Conservation (phyloP, 2,888 invertebrate species). For the Tricholauxania praeusta region DNA sequence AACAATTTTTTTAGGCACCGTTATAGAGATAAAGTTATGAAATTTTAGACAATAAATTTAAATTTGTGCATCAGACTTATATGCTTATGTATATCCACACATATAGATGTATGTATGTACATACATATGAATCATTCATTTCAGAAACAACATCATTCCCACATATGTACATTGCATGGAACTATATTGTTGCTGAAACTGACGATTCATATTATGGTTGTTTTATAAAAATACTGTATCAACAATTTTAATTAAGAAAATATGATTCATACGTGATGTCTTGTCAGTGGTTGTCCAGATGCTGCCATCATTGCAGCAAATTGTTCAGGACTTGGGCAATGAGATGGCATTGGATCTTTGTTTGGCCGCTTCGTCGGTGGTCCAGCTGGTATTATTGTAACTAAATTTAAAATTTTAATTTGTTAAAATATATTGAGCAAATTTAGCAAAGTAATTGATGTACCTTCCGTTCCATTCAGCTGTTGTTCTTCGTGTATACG, state of each 20-base stretch:
- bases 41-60: too few species aligned
- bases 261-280: conserved; percentile 72
- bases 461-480: conserved; percentile 69
- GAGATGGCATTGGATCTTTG: conserved; percentile 80
- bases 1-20: too few species aligned
- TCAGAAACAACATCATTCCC: neutral
- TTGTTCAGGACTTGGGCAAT: conserved; percentile 78
- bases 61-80: too few species aligned
- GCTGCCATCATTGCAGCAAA: conserved; percentile 80
- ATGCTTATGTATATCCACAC: too few species aligned
- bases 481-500: conserved; percentile 83
- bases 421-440: conserved; percentile 4
- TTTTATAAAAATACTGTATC: neutral
- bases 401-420: conserved; percentile 42
- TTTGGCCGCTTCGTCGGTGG: conserved; percentile 86
- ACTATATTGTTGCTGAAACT: too few species aligned
- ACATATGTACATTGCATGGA: too few species aligned
- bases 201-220: too few species aligned
- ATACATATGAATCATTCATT: too few species aligned
- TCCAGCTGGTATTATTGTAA: conserved; percentile 63
- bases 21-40: too few species aligned
- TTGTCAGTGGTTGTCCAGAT: conserved; percentile 77
- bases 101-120: too few species aligned
- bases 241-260: conserved; percentile 49
- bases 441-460: neutral